Evolutionary conservation across 2,797 vertebrate species (phyloP).

Genomic region (Crocidura indochinensis): DNA sequence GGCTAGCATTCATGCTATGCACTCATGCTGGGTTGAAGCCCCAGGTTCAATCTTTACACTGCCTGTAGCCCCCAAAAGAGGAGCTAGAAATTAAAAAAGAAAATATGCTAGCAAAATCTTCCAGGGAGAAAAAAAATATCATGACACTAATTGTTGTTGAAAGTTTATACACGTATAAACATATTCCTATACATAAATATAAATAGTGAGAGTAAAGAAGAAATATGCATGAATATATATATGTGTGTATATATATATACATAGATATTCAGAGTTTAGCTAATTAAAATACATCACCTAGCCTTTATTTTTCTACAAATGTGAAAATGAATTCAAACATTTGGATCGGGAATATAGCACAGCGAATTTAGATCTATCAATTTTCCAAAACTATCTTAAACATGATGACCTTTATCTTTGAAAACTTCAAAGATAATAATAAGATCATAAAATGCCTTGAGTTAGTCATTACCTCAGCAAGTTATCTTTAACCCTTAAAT

Average conservation of each 20-base stretch:
- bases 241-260: not conserved
- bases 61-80: too few species aligned
- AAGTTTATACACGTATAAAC: not conserved
- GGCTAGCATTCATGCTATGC: too few species aligned
- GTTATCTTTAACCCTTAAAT: conserved; percentile 41
- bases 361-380: conserved; percentile 4
- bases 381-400: conserved; percentile 59
- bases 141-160: conserved; percentile 47
- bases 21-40: too few species aligned
- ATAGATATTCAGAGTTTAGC: conserved; percentile 5
- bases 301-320: conserved; percentile 29
- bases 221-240: not conserved
- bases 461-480: conserved; percentile 28
- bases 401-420: not conserved
- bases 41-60: too few species aligned
- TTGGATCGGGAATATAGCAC: conserved; percentile 54
- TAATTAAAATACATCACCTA: conserved; percentile 42
- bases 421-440: too few species aligned
- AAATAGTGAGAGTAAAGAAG: not conserved
- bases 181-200: not conserved
- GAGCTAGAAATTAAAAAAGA: conserved; percentile 6
- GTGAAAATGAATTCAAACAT: conserved; percentile 60
- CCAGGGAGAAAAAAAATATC: not conserved
- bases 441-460: too few species aligned
- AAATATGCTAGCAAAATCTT: conserved; percentile 44